These are phyloP conservation scores for Leptoclinus maculatus DNA, from an alignment of 2,797 vertebrate genomes.

Conservation along the genomic window DNA sequence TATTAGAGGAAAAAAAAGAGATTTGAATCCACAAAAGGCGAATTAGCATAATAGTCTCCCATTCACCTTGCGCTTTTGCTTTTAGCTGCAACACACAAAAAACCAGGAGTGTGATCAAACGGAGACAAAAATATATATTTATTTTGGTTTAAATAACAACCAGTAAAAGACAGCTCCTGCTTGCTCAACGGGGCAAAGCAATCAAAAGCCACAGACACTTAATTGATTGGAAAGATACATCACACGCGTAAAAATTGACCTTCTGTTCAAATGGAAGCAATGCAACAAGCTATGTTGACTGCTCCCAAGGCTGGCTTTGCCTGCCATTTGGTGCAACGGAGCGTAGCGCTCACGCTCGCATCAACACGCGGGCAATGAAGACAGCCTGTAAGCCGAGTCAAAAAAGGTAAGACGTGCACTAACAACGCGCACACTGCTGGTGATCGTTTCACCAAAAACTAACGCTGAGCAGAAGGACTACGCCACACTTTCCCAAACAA, in stretches of 20 bases:
- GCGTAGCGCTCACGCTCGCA: constrained; percentile 38
- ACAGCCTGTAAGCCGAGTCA: constrained; percentile 8
- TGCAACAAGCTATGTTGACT: constrained; percentile 21
- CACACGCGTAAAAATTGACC: constrained; percentile 7
- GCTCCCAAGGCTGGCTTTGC: constrained; percentile 27
- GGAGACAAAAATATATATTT: constrained; percentile 3
- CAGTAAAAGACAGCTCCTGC: constrained; percentile 12
- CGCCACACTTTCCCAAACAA: constrained; percentile 65
- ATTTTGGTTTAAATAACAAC: constrained; percentile 7
- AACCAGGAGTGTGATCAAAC: constrained; percentile 22
- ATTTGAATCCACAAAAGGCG: constrained; percentile 42
- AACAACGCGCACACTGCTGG: constrained; percentile 35
- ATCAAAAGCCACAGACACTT: constrained; percentile 48
- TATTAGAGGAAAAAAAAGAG: constrained; percentile 2
- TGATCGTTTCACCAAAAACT: constrained; percentile 40
- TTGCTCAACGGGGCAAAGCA: constrained; percentile 5
- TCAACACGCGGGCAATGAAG: constrained; percentile 19
- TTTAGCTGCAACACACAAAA: constrained; percentile 28
- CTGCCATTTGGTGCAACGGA: constrained; percentile 16
- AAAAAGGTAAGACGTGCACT: constrained; percentile 44
- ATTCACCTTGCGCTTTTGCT: constrained; percentile 42
- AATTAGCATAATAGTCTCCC: constrained; percentile 48
- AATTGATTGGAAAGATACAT: constrained; percentile 48
- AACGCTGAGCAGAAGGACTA: constrained; percentile 43
- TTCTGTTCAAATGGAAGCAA: constrained; percentile 35